Conservation (phyloP, 1,140 invertebrate species). For the Galleria mellonella region DNA sequence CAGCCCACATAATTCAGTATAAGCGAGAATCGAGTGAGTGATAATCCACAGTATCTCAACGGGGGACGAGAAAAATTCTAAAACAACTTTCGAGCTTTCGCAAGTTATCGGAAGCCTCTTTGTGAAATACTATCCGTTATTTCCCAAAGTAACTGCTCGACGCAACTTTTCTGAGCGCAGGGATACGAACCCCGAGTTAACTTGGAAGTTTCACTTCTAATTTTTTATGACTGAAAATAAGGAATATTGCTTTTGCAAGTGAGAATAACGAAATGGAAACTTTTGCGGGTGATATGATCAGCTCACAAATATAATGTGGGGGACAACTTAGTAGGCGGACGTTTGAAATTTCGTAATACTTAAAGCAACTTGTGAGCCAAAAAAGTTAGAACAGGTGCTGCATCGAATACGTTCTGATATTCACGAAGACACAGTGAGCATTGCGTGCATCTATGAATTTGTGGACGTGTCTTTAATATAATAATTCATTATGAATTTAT, state of each 20-base stretch:
- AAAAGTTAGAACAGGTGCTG: conserved; percentile 59
- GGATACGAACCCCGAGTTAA: conserved; percentile 17
- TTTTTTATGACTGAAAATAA: conserved; percentile 30
- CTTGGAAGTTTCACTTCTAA: conserved; percentile 31
- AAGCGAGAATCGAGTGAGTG: conserved; percentile 1
- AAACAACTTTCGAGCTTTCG: conserved; percentile 25
- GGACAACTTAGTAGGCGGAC: conserved; percentile 23
- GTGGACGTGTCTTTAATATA: conserved; percentile 11
- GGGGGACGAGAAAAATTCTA: conserved; percentile 12
- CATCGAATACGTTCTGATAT: conserved; percentile 46
- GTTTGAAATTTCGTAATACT: conserved; percentile 59
- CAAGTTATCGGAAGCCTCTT: conserved; percentile 26
- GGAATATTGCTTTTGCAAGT: conserved; percentile 32
- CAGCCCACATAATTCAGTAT: too few species aligned
- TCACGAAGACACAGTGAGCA: conserved; percentile 12
- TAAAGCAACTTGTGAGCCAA: conserved; percentile 49
- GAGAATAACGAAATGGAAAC: conserved; percentile 42
- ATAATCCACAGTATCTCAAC: conserved; percentile 1
- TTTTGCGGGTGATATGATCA: conserved; percentile 35
- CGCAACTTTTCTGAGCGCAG: conserved; percentile 10
- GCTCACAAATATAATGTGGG: conserved; percentile 46
- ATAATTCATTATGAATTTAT: too few species aligned
- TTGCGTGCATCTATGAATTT: conserved; percentile 19
- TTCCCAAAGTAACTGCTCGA: conserved; percentile 26
- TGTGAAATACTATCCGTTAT: conserved; percentile 43